Evolutionary conservation across 1,140 invertebrate species (phyloP), one percentile per base, ranked within the genome.

Genomic region (Aricia agestis): DNA sequence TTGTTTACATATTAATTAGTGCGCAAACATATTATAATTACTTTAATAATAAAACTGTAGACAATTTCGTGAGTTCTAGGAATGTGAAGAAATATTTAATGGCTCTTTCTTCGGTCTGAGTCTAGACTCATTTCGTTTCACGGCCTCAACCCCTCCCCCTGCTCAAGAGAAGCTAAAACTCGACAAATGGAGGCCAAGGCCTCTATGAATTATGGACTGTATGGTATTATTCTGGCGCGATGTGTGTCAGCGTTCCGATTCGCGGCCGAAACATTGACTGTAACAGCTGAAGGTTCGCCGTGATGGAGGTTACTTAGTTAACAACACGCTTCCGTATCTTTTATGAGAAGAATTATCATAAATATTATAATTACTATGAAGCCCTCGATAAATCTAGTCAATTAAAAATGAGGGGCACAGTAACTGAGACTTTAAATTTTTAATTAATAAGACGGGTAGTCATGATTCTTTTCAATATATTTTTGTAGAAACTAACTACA

Each of bases 131-230:
- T 70, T 76, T 72, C 66, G 52, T 73, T 25, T 45, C 72, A 65
- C 67, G 32, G 57, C n/a, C 31, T 13, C 68, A 19, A n/a, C 68
- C 52, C 57, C 57, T 15, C 57, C 32, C 31, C 57, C 59, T 69
- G n/a, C 25, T 61, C 57, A 17, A 68, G 19, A 68, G 11, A 52
- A 72, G 74, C 70, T 73, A 70, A 78, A 75, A 78, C 77, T 73
- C 75, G 75, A 78, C 79, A 73, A 81, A 89, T 87, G 81, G 82
- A 77, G 89, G 89, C 87, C 89, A 89, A 91, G 89, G 87, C 79
- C 81, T 78, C 81, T 81, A 89, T 91, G 87, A 91, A 89, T 91
- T 91, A 91, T 89, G 87, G 85, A 91, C 80, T 85, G 84, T 87
- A 91, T 91, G 86, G 83, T 86, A 86, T 89, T 89, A 88, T 87